Evolutionary conservation across 2,888 invertebrate genomes (phyloP), one percentile per base, ranked within the genome.

Genomic region (Xestoiulus laeticollis): DNA sequence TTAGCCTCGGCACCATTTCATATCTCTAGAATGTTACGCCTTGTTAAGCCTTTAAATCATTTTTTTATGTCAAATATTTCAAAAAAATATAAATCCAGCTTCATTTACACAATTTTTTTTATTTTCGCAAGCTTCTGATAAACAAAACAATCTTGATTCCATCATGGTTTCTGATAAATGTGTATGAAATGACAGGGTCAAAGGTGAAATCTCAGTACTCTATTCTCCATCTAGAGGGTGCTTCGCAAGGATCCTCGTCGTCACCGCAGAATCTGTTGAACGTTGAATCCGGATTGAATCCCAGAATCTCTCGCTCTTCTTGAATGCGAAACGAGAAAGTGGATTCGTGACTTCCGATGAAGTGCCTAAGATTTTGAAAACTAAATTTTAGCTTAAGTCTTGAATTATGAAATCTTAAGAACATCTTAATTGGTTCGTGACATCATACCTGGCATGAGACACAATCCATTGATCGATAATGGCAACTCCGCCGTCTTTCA

Each of bases 321-420:
- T 99, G 98, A 90, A 99, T 99, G 88, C 99, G 94, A 92, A 96
- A 98, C 0, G 98, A 95, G 92, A 99, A 99, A 0, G 99, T 99
- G 89, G 99, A 99, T 90, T 98, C 97, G 91, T 96, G 94, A 0
- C 97, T 98, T 14, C 99, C 99, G 68, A 98, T 94, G 91, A 99
- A 99, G 91, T 94, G 94, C 93, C 95, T 83, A 30, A 83, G 22
- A 30, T 83, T 16, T 59, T 59, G 59, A 59, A 59, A 59, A n/a
- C 1, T 48, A 48, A 48, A 48, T 86, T 38, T 78, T 10, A 4
- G 16, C n/a, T n/a, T n/a, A n/a, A n/a, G n/a, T n/a, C n/a, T n/a
- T n/a, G n/a, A n/a, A n/a, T n/a, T n/a, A n/a, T n/a, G n/a, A n/a
- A n/a, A n/a, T n/a, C n/a, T n/a, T n/a, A n/a, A n/a, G n/a, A n/a